A percentile compares a stretch with the other conserved stretches of the same genome.
phyloP scores from a whole-genome alignment of 2,797 vertebrate genomes.

The Notamacropus eugenii region DNA sequence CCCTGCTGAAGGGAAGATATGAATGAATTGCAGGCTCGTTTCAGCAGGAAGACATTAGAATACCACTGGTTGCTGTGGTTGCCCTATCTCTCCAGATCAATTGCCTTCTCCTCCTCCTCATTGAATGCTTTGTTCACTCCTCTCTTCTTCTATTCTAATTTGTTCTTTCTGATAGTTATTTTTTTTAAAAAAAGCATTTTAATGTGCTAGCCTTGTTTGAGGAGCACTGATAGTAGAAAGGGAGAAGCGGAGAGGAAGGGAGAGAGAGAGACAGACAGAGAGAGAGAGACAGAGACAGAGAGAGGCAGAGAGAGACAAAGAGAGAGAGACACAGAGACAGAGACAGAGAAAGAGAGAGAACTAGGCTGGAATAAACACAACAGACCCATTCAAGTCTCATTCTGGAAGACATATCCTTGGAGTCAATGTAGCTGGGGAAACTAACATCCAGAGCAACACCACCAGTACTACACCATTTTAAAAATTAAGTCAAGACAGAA shows the following conservation, averaged over 20 bases:
- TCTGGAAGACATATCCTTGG: neutral
- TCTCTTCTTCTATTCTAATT: neutral
- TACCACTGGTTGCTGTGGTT: neutral
- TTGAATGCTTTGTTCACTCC: neutral
- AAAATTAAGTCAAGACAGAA: neutral
- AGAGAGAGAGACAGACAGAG: no score
- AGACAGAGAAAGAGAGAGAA: no score
- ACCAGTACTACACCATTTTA: neutral
- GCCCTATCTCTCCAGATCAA: neutral
- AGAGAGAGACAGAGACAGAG: no score
- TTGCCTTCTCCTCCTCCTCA: neutral
- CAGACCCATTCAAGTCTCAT: neutral
- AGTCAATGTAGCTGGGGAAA: neutral
- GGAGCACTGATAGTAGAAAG: neutral
- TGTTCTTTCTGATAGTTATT: neutral
- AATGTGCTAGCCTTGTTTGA: neutral
- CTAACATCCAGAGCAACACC: neutral
- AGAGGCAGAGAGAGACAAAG: neutral
- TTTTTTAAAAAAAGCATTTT: neutral
- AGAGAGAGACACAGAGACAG: neutral
- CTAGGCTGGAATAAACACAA: neutral
- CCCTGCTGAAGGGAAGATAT: neutral
- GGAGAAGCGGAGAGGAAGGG: no score
- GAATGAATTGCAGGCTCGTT: neutral
- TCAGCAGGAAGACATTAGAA: neutral